Percentiles rank a stretch among this genome's conserved stretches.
Conservation (phyloP, 2,797 vertebrate species). For the Typhlichthys eigenmanni region DNA sequence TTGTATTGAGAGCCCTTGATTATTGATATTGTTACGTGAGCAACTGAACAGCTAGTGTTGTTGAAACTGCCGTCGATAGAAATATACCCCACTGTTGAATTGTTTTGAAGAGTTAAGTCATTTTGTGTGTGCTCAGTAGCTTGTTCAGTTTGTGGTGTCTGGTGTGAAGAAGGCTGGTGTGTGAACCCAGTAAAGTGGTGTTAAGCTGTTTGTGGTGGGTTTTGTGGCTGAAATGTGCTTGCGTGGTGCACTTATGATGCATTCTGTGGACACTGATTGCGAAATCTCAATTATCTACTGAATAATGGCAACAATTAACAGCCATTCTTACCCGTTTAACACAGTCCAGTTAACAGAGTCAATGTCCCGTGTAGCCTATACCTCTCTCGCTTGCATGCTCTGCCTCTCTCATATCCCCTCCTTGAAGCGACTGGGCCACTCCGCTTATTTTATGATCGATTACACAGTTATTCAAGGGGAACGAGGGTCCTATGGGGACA, state of each 20-base stretch:
- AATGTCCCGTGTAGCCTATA: slow-evolving; percentile 58
- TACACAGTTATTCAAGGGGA: slow-evolving; percentile 70
- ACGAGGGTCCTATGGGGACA: slow-evolving; percentile 56
- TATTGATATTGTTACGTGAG: no score
- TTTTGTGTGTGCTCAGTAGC: no score
- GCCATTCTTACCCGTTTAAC: slow-evolving; percentile 30
- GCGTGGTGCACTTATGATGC: background rate
- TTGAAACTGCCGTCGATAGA: no score
- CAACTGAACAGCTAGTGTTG: no score
- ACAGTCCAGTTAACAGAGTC: slow-evolving; percentile 65
- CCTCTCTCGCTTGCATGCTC: slow-evolving; percentile 15
- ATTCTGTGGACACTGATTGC: slow-evolving; percentile 9
- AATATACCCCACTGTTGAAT: no score
- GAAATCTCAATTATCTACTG: slow-evolving; percentile 21
- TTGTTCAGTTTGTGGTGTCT: no score
- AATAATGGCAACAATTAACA: slow-evolving; percentile 19
- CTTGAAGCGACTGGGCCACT: slow-evolving; percentile 60
- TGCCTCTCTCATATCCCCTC: slow-evolving; percentile 36
- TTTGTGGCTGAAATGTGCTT: no score
- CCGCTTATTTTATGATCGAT: slow-evolving; percentile 77
- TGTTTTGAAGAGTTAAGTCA: no score
- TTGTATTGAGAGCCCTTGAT: no score
- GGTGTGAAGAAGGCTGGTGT: no score
- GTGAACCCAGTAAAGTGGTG: no score
- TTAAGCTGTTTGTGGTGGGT: no score